These are phyloP conservation scores for Platysternon megacephalum DNA, from an alignment of 2,113 vertebrate genomes.

Conservation along the genomic window DNA sequence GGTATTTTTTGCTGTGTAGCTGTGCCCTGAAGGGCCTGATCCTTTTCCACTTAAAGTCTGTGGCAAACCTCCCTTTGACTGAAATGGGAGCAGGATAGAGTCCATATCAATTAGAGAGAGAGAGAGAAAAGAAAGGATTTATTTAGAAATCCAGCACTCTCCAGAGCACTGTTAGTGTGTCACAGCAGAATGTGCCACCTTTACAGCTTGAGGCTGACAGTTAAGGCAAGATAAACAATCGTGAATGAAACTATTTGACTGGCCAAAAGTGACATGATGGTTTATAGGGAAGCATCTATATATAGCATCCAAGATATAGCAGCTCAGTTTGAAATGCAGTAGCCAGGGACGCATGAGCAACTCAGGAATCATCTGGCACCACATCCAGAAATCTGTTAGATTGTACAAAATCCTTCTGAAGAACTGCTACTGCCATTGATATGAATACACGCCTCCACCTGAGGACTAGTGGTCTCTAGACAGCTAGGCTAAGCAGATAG, in stretches of 20 bases:
- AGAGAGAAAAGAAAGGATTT: not conserved
- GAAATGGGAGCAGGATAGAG: not conserved
- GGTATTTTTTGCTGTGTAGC: not conserved
- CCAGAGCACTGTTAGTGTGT: not conserved
- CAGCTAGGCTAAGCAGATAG: not conserved
- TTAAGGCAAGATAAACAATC: conserved; percentile 39
- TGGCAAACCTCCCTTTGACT: not conserved
- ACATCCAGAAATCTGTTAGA: not conserved
- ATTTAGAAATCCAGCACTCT: not conserved
- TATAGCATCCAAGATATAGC: conserved; percentile 5
- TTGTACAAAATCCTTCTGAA: not conserved
- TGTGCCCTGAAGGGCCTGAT: not conserved
- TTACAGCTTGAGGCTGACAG: not conserved
- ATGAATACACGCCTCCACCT: fast-evolving
- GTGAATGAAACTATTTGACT: not conserved
- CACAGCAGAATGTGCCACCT: conserved; percentile 23
- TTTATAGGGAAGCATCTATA: conserved; percentile 34
- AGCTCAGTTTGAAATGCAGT: fast-evolving
- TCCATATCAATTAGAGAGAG: not conserved
- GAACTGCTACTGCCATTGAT: not conserved
- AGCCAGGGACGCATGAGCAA: not conserved
- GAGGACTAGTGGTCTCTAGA: fast-evolving
- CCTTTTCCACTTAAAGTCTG: not conserved
- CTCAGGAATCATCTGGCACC: not conserved
- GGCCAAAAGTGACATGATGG: conserved; percentile 24